Conservation (phyloP, 2,113 vertebrate species). For the Tiliqua scincoides region DNA sequence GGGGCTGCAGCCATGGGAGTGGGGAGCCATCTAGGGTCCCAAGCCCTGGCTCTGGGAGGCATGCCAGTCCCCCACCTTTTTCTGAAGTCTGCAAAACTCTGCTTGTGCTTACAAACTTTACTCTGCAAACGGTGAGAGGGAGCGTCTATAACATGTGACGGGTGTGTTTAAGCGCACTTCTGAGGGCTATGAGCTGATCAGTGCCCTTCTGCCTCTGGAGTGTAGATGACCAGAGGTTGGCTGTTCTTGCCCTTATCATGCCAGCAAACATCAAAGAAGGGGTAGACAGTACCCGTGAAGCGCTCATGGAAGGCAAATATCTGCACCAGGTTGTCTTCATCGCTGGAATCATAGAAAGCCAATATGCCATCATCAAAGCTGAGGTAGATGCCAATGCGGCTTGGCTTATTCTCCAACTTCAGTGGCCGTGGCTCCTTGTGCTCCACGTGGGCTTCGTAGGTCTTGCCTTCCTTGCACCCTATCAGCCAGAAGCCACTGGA, state of each 20-base stretch:
- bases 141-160: background rate
- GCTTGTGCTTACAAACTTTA: background rate
- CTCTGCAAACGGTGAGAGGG: background rate
- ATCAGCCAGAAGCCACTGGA: slow-evolving; percentile 86
- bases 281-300: slow-evolving; percentile 62
- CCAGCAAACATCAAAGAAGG: slow-evolving; percentile 78
- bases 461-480: slow-evolving; percentile 81
- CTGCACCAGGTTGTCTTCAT: slow-evolving; percentile 78
- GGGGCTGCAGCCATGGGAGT: background rate
- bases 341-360: slow-evolving; percentile 80
- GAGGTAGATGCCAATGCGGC: slow-evolving; percentile 82
- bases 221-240: slow-evolving; percentile 65
- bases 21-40: background rate
- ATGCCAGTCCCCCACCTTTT: background rate
- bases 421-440: slow-evolving; percentile 82
- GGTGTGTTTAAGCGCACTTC: background rate
- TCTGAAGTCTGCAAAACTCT: background rate
- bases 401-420: slow-evolving; percentile 69
- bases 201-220: background rate
- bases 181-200: background rate
- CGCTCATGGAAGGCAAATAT: slow-evolving; percentile 82
- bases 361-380: slow-evolving; percentile 83
- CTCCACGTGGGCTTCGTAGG: slow-evolving; percentile 85
- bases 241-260: slow-evolving; percentile 75
- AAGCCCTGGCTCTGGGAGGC: background rate